phyloP scores from a whole-genome alignment of 2,113 vertebrate species.

The Hystrix cristata region DNA sequence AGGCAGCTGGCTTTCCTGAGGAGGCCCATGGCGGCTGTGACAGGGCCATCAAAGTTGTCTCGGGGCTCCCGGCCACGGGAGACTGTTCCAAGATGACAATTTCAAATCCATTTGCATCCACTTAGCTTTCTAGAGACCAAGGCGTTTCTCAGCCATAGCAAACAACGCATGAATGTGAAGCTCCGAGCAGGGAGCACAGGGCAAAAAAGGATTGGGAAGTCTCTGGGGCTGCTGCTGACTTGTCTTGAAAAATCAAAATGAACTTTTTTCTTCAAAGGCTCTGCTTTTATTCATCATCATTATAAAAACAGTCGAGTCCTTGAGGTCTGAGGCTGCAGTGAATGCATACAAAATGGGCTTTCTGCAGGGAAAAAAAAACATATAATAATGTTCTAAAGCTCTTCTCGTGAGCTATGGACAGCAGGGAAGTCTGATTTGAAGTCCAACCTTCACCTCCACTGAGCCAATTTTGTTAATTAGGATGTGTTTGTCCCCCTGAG shows the following conservation, averaged over 20 bases:
- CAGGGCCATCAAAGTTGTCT: conserved; percentile 43
- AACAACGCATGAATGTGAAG: background rate
- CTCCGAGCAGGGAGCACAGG: background rate
- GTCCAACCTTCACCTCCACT: background rate
- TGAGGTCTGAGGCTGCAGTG: conserved; percentile 7
- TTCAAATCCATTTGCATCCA: conserved; percentile 69
- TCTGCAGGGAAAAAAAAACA: background rate
- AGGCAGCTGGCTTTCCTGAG: background rate
- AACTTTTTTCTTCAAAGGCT: conserved; percentile 72
- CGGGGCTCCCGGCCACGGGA: background rate
- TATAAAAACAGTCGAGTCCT: conserved; percentile 59
- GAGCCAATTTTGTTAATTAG: background rate
- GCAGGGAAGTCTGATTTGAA: background rate
- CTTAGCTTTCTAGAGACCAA: conserved; percentile 65
- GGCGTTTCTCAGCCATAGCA: background rate
- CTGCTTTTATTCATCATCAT: conserved; percentile 65
- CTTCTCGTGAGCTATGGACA: background rate
- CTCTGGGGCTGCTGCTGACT: conserved; percentile 61
- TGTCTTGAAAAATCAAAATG: conserved; percentile 74
- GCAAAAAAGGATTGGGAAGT: background rate
- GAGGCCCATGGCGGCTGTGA: background rate
- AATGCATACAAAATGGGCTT: background rate
- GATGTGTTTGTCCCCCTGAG: background rate
- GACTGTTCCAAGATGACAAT: conserved; percentile 11
- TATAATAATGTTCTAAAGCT: too few relatives aligned